These are phyloP conservation scores for Delia radicum DNA, from an alignment of 1,140 invertebrate species.

Conservation along the genomic window DNA sequence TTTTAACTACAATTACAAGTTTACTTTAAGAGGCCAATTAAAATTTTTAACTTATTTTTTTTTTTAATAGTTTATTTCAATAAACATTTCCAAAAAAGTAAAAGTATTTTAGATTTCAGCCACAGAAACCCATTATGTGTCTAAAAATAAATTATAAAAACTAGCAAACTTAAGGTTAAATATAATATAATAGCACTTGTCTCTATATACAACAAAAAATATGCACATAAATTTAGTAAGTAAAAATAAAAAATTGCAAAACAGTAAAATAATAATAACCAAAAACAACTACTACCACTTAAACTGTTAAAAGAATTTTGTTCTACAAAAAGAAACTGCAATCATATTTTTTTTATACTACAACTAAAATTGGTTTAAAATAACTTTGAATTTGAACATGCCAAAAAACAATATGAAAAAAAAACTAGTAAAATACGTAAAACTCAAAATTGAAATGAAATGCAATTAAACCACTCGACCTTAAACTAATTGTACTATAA, in stretches of 20 bases:
- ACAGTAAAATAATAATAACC: not conserved
- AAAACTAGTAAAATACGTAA: not conserved
- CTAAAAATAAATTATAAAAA: not conserved
- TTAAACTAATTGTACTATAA: not conserved
- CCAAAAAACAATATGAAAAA: not conserved
- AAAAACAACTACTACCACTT: not conserved
- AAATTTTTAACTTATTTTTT: not conserved
- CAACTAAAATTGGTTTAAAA: not conserved
- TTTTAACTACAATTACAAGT: no score
- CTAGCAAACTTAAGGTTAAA: not conserved
- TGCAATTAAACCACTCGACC: constrained; percentile 3
- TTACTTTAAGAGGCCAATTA: not conserved
- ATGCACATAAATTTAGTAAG: not conserved
- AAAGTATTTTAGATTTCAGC: not conserved
- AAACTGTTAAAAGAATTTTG: not conserved
- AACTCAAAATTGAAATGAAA: not conserved
- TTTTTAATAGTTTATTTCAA: not conserved
- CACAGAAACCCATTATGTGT: not conserved
- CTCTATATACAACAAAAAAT: not conserved
- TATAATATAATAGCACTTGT: not conserved
- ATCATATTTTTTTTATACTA: not conserved
- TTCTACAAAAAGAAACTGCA: not conserved
- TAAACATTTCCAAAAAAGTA: not conserved
- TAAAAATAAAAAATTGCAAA: not conserved
- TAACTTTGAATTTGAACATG: not conserved